A percentile compares a stretch with the other conserved stretches of the same genome.
Conservation (phyloP, 2,888 invertebrate species). For the Cabera pusaria region DNA sequence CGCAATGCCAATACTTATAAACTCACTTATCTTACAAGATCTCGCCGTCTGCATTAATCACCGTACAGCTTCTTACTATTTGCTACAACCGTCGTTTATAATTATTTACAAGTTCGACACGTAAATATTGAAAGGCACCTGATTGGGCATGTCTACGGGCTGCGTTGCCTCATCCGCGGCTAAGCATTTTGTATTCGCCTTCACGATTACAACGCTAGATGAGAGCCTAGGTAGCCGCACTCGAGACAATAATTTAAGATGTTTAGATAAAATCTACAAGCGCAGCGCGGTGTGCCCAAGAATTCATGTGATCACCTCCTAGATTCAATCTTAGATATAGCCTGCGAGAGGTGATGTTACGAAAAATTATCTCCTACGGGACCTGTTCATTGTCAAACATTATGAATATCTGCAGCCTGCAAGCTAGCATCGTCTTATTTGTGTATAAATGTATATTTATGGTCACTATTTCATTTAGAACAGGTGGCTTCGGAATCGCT, state of each 20-base stretch:
- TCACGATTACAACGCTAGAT: constrained; percentile 62
- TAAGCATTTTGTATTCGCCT: constrained; percentile 44
- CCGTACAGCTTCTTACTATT: constrained; percentile 7
- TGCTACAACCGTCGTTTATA: constrained; percentile 5
- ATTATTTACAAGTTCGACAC: constrained; percentile 20
- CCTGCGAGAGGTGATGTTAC: constrained; percentile 67
- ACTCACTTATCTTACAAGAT: neutral
- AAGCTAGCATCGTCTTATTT: constrained; percentile 42
- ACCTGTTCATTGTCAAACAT: constrained; percentile 66
- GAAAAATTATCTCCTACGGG: constrained; percentile 68
- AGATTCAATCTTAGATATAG: constrained; percentile 78
- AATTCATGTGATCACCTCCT: constrained; percentile 77
- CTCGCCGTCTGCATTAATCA: neutral
- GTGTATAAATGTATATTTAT: constrained; percentile 37
- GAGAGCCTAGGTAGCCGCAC: constrained; percentile 64
- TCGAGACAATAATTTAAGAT: constrained; percentile 79
- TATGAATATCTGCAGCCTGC: constrained; percentile 52
- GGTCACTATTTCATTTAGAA: constrained; percentile 23
- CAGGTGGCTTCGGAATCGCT: constrained; percentile 23
- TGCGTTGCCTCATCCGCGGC: constrained; percentile 53
- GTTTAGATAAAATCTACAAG: constrained; percentile 80
- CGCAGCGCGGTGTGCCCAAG: constrained; percentile 69
- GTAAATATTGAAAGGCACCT: constrained; percentile 4
- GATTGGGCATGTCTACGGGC: constrained; percentile 22
- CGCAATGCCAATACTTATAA: constrained; percentile 2